A percentile compares a stretch with the other conserved stretches of the same genome.
These are phyloP conservation scores for Uria aalge DNA, from an alignment of 2,113 vertebrate species.

Conservation along the genomic window DNA sequence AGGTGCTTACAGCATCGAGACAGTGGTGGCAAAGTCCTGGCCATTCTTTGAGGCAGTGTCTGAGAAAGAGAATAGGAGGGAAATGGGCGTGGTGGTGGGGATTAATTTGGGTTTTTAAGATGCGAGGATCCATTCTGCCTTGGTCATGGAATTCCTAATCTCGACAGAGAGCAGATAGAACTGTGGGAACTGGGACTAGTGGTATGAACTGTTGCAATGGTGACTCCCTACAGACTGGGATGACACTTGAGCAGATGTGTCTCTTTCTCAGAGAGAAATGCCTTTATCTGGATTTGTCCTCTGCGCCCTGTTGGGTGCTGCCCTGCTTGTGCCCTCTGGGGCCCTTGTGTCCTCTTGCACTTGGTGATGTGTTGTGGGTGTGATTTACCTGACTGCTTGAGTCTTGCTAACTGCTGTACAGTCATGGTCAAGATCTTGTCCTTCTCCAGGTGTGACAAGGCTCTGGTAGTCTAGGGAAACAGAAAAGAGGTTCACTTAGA, in stretches of 20 bases:
- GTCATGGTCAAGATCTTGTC: neutral
- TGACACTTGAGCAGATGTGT: neutral
- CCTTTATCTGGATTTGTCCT: neutral
- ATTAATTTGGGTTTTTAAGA: neutral
- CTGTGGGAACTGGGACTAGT: neutral
- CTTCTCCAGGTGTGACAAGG: neutral
- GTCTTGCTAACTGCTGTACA: neutral
- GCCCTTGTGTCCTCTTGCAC: neutral
- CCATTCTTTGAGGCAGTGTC: accelerated
- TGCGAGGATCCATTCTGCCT: neutral
- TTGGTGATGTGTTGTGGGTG: neutral
- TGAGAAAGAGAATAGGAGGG: neutral
- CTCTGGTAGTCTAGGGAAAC: neutral
- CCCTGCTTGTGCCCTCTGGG: neutral
- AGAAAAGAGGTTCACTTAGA: neutral
- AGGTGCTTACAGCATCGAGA: neutral
- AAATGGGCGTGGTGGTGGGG: neutral
- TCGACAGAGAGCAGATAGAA: neutral
- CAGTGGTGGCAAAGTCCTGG: neutral
- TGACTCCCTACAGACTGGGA: no score
- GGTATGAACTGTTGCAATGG: neutral
- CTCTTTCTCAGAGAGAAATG: neutral
- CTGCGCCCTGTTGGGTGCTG: neutral
- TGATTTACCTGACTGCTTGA: neutral
- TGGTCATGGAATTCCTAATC: neutral